Conservation (phyloP, 2,113 vertebrate genomes). For the Mastomys natalensis region DNA sequence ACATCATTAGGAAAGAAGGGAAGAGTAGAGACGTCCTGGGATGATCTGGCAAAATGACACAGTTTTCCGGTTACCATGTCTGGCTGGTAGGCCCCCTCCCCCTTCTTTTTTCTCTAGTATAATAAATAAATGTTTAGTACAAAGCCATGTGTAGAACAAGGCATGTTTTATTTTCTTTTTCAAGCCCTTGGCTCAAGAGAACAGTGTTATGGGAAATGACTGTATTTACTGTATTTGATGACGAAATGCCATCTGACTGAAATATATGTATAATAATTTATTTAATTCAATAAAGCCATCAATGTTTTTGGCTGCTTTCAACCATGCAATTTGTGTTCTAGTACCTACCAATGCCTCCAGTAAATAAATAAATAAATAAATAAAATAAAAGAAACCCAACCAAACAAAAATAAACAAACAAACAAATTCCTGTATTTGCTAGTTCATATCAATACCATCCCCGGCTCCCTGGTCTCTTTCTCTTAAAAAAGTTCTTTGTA, state of each 20-base stretch:
- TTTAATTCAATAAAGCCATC: slow-evolving; percentile 84
- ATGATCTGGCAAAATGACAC: slow-evolving; percentile 49
- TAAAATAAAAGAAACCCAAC: too few species aligned
- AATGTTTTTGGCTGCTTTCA: slow-evolving; percentile 81
- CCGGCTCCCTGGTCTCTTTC: not conserved
- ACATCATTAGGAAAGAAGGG: slow-evolving; percentile 68
- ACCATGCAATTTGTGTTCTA: slow-evolving; percentile 81
- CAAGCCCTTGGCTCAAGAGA: slow-evolving; percentile 81
- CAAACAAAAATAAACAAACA: too few species aligned
- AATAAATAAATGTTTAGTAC: slow-evolving; percentile 71
- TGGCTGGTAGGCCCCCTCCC: slow-evolving; percentile 41
- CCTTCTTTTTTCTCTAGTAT: not conserved
- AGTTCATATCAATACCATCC: slow-evolving; percentile 64
- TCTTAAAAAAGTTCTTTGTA: slow-evolving; percentile 12
- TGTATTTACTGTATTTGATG: slow-evolving; percentile 84
- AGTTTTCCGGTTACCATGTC: slow-evolving; percentile 56
- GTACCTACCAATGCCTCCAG: slow-evolving; percentile 70
- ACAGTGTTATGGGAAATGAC: slow-evolving; percentile 83
- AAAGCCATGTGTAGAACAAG: slow-evolving; percentile 60
- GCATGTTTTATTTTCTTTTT: slow-evolving; percentile 69
- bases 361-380: slow-evolving; percentile 75
- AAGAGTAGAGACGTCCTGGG: slow-evolving; percentile 59
- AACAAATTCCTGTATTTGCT: slow-evolving; percentile 29
- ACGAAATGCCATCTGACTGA: slow-evolving; percentile 83
- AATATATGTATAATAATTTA: slow-evolving; percentile 85